Conservation (phyloP, 1,140 invertebrate genomes). For the Calephelis virginiensis region DNA sequence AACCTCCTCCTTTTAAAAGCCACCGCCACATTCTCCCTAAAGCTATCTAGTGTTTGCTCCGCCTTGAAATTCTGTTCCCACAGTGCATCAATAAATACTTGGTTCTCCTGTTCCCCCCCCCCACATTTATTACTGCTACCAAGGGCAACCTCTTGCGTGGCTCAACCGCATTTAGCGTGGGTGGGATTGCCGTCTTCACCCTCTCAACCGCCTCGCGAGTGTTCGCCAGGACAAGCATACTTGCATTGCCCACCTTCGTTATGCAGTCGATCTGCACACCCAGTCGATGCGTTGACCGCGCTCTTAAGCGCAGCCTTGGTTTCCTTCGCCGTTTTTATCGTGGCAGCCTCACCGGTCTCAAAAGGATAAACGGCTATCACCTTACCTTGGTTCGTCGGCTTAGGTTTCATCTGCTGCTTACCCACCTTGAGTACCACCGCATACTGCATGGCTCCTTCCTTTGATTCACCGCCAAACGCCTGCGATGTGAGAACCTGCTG, state of each 20-base stretch:
- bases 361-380: constrained; percentile 10
- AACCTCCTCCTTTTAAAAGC: too few relatives aligned
- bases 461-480: too few relatives aligned
- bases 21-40: not conserved
- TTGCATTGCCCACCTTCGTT: constrained; percentile 11
- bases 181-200: not conserved
- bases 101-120: not conserved
- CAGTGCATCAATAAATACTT: not conserved
- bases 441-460: not conserved
- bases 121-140: not conserved
- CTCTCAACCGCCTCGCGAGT: not conserved
- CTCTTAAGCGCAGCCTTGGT: not conserved
- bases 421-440: not conserved
- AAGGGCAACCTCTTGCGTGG: not conserved
- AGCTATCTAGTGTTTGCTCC: too few relatives aligned
- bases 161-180: not conserved
- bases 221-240: constrained; percentile 1
- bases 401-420: not conserved
- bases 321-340: not conserved
- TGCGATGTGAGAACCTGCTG: too few relatives aligned
- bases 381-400: not conserved
- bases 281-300: too few relatives aligned
- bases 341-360: not conserved
- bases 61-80: not conserved
- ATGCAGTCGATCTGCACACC: not conserved